A percentile compares a stretch with the other conserved stretches of the same genome.
These are phyloP conservation scores for Podarcis cretensis DNA, from an alignment of 2,113 vertebrate genomes.

Conservation along the genomic window DNA sequence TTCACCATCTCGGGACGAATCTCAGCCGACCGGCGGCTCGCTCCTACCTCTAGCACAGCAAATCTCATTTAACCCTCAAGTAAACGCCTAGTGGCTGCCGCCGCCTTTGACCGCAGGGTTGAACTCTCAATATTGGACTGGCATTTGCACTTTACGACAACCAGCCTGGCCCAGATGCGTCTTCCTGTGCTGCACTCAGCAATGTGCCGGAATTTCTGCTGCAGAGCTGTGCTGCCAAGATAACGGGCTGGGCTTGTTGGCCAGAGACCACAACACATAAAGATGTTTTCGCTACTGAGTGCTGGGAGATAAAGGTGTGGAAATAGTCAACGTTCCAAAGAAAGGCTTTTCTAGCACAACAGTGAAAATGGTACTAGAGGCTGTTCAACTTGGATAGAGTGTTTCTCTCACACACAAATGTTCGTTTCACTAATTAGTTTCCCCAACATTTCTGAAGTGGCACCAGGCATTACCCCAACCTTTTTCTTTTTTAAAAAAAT, in stretches of 20 bases:
- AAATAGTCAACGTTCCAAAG: not conserved
- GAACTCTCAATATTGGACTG: not conserved
- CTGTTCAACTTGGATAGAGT: not conserved
- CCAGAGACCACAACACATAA: not conserved
- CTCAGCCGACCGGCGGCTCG: conserved; percentile 75
- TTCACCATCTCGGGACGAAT: conserved; percentile 92
- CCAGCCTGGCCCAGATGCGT: not conserved
- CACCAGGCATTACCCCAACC: not conserved
- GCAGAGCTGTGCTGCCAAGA: not conserved
- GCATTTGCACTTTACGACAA: conserved; percentile 25
- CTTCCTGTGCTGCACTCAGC: not conserved
- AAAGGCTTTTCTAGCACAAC: not conserved
- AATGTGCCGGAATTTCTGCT: not conserved
- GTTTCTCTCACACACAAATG: not conserved
- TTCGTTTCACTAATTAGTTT: not conserved
- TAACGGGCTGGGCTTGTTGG: not conserved
- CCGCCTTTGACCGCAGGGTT: not conserved
- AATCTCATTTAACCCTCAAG: not conserved
- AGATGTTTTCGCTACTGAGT: not conserved
- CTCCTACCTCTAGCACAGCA: conserved; percentile 79
- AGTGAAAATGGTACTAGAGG: not conserved
- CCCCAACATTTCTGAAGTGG: not conserved
- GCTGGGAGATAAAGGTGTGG: not conserved
- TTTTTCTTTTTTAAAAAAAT: no score
- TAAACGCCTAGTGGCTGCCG: not conserved